phyloP scores from a whole-genome alignment of 1,140 invertebrate genomes.

The Heterodera schachtii region DNA sequence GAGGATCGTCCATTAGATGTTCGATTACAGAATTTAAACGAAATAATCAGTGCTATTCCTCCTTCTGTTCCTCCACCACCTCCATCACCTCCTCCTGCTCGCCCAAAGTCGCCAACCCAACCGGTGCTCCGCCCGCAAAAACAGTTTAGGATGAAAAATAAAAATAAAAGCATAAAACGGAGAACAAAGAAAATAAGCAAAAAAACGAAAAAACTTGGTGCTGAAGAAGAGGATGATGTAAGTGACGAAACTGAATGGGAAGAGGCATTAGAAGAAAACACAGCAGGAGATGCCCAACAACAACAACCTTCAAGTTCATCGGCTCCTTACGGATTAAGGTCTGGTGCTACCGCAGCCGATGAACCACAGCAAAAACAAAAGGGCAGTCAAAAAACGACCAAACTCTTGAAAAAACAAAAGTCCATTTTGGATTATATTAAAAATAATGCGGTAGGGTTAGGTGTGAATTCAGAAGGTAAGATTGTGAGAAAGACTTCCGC shows the following conservation, averaged over 20 bases:
- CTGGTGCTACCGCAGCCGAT: too few relatives aligned
- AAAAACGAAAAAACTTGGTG: too few relatives aligned
- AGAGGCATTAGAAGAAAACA: too few relatives aligned
- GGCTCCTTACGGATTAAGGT: too few relatives aligned
- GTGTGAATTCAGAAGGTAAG: neutral
- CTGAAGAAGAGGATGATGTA: too few relatives aligned
- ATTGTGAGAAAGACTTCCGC: neutral
- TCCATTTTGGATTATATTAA: neutral
- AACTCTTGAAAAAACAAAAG: neutral
- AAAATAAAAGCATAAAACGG: neutral
- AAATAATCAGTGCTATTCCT: neutral
- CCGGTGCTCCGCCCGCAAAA: neutral
- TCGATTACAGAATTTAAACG: neutral
- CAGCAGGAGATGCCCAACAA: neutral
- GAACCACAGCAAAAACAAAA: too few relatives aligned
- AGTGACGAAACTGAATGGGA: neutral
- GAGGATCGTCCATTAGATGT: slow-evolving; percentile 15
- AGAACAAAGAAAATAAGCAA: neutral
- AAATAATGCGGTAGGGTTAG: neutral
- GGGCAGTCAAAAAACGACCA: neutral
- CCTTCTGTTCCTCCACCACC: neutral
- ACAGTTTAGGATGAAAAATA: neutral
- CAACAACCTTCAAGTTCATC: neutral
- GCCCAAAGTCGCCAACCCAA: too few relatives aligned
- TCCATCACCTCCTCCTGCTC: neutral